These are phyloP conservation scores for Torymus texanus DNA, from an alignment of 2,888 invertebrate species.

Conservation along the genomic window DNA sequence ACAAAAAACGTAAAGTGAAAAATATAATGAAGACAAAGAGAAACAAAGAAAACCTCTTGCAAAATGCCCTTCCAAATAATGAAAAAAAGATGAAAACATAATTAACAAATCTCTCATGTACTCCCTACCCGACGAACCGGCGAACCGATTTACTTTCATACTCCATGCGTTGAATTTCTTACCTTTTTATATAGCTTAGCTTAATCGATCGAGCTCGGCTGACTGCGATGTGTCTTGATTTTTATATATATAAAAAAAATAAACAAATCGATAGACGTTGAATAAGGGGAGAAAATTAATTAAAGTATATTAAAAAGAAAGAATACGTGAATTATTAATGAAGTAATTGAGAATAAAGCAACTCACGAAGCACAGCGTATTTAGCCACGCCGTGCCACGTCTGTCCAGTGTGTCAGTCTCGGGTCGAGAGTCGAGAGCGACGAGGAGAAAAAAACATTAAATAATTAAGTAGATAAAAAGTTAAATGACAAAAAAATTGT, in stretches of 20 bases:
- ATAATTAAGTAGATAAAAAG: constrained; percentile 46
- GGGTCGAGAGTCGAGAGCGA: constrained; percentile 61
- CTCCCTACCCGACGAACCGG: constrained; percentile 54
- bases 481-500: constrained; percentile 28
- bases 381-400: constrained; percentile 62
- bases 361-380: constrained; percentile 57
- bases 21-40: constrained; percentile 20
- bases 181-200: constrained; percentile 73
- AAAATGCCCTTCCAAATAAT: constrained; percentile 40
- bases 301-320: constrained; percentile 41
- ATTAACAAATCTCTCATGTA: constrained; percentile 42
- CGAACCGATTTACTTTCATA: constrained; percentile 69
- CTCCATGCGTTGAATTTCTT: constrained; percentile 72
- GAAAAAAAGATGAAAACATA: constrained; percentile 44
- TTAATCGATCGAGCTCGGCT: constrained; percentile 68
- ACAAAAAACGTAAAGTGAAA: constrained; percentile 17
- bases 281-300: constrained; percentile 45
- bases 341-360: constrained; percentile 48
- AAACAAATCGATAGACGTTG: constrained; percentile 46
- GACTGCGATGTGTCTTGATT: constrained; percentile 70
- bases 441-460: constrained; percentile 56
- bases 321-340: constrained; percentile 51
- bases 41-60: constrained; percentile 44
- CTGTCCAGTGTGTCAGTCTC: constrained; percentile 66
- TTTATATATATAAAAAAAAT: constrained; percentile 64